Base-by-base conservation (phyloP, 2,797 vertebrate species). In the Pachyuromys duprasi region DNA sequence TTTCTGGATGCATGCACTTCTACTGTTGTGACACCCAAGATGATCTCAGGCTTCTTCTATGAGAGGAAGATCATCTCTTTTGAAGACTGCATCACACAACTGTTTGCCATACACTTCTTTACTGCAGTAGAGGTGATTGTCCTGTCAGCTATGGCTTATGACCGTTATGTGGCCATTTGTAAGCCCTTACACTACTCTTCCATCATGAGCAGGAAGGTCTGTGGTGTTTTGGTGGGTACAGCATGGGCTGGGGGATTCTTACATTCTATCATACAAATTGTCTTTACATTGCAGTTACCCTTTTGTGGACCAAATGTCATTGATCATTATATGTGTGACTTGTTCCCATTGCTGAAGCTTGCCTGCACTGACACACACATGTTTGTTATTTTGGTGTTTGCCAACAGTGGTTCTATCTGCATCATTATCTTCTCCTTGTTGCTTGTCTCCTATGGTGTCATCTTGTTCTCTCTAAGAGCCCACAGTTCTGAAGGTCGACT, bases 111-210 rank as follows among this genome's bases (percentile, higher is more conserved):
- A 36, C 90, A 94, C 65, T 96, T 96, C n/a, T 78, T 96, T 57
- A 95, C 89, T 33, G 92, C 94, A 0, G 88, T 31, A 0, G 97
- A 98, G 33, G 62, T 95, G 60, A 95, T 91, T 13, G 69, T 97
- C 53, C 89, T 98, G 81, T 78, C 86, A 0, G 94, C 69, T 42
- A 98, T 98, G 98, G 97, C 97, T 57, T 98, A 96, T 53, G 97
- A 98, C 79, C 76, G 95, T 3, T 98, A 98, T 65, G 93, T 97
- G 60, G 97, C 97, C 88, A 98, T 98, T 65, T 98, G 97, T 76
- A 97, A 97, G n/a, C 97, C 97, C 2, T 80, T 98, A 69, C 96
- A 87, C 67, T 98, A 98, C 24, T 69, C 89, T 13, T 90, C 94
- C 5, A 90, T 96, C 63, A 97, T 97, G 96, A 97, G n/a, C 24